Base-by-base conservation (phyloP, 2,113 vertebrate species). In the Vicugna pacos region DNA sequence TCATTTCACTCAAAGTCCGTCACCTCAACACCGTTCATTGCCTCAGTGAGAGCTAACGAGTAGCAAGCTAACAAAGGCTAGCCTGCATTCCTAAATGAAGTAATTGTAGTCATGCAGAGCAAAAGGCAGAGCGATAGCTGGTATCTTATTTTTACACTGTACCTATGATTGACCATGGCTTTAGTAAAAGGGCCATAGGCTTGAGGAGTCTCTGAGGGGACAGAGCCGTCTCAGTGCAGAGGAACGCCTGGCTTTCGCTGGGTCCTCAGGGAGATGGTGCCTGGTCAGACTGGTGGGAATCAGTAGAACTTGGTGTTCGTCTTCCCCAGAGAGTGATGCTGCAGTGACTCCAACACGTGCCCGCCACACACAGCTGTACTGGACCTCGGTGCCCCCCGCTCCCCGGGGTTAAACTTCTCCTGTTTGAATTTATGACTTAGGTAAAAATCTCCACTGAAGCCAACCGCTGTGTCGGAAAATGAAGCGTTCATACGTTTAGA, bases 61-160 rank as follows among this genome's bases (percentile, higher is more conserved):
- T 97, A 98, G 98, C 82, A 99, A 98, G 96, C 83, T 98, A 98
- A 98, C 97, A 98, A 98, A 97, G 96, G 52, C 84, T 97, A 91
- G 88, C 50, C 69, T 98, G 83, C 96, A 95, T 94, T 98, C 98
- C 97, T 98, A 92, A 90, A 98, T 97, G 98, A 98, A 97, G 93
- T 97, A 98, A 98, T 99, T 98, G 98, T 67, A 97, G 95, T 96
- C 97, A 92, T 85, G 91, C 42, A 96, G 88, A 98, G 65, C 91
- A 98, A 97, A 98, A 98, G 97, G 95, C 97, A 97, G 98, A 98
- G 97, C 96, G 98, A 98, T 96, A 48, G 98, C 96, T 97, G 98
- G 62, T 93, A 97, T 95, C 56, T 85, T 97, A 28, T 97, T 98
- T 97, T 97, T 98, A 96, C 92, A 73, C 30, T 54, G 24, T 94